Evolutionary conservation across 2,797 vertebrate genomes (phyloP), one percentile per base, ranked within the genome.

Genomic region (Helostoma temminkii): DNA sequence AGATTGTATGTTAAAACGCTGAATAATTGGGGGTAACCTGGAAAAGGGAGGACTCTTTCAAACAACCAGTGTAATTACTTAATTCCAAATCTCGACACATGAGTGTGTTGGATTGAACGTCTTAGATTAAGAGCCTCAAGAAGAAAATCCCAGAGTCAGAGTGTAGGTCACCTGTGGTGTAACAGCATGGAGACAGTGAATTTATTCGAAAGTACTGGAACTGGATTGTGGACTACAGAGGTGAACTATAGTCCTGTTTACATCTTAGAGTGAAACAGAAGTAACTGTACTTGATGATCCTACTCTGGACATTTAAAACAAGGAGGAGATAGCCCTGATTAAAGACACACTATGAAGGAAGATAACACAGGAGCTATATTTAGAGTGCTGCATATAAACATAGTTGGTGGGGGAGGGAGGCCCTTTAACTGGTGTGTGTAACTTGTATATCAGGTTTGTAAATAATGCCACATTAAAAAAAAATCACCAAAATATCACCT

Each of bases 141-240:
- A 66, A 67, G 54, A 76, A 86, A 82, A 81, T 82, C 78, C 80
- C 46, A 6, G 54, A 53, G 73, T 69, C 67, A 60, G 39, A 66
- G 71, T 58, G 69, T 16, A 42, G 43, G 47, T 39, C 46, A 25
- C 59, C 52, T 32, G 57, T 39, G 48, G 16, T 62, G 9, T 39
- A 41, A 49, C 37, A 56, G 36, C 28, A 42, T 49, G 18, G 22
- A 30, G 25, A 43, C 28, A 30, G 28, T 47, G 32, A 30, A 21
- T 65, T 68, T 58, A 32, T 71, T 25, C 25, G 30, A 57, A 37
- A 4, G 42, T 41, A 24, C 24, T 56, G 28, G 62, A 19, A 9
- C 2, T 6, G 0, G 43, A 14, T 15, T 30, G 34, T 15, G 26
- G 1, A 49, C 37, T 26, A 15, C 26, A 41, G 25, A 46, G 34